Base-by-base conservation (phyloP, 2,888 invertebrate species). In the Barypeithes pellucidus region DNA sequence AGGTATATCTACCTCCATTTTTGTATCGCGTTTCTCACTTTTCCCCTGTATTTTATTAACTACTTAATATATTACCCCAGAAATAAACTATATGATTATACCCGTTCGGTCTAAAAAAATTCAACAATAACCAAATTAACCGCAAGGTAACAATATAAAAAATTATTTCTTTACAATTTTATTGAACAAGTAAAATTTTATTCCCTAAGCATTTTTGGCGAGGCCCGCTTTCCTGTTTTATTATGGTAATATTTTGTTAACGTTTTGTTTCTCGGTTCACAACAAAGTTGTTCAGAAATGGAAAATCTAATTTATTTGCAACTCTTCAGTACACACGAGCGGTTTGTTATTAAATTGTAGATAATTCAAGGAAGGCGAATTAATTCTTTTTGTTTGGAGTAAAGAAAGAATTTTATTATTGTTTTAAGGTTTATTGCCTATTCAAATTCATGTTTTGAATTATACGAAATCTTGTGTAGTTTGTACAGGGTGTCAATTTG, bases 201-300 rank as follows among this genome's bases (percentile, higher is more conserved):
- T 52, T 52, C 14, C 14, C 29, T 8, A 3, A 24, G 9, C 12
- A 24, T 52, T 52, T 52, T 52, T n/a, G 12, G 5, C 24, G 8
- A 52, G 24, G 24, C 50, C 24, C 1, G 24, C 43, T 43, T n/a
- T 29, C 24, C 52, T 52, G 52, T 29, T 52, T 52, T 52, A 52
- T 52, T 52, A 52, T 52, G 52, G 52, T 52, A 52, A 52, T 29
- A 52, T 52, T 52, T 52, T 52, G 29, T 52, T 29, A 52, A 14
- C 29, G 29, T 29, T 24, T 47, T 29, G 29, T 52, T 52, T 29
- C 52, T 52, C 29, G 14, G 52, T 29, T 52, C 29, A 29, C 52
- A 52, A 52, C 29, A 52, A 52, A 52, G 29, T 52, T 52, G n/a
- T 52, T 52, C 52, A 29, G 14, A 14, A 52, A 52, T 3, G 14